Base-by-base conservation (phyloP, 2,113 vertebrate genomes). In the Crotalus helleri region DNA sequence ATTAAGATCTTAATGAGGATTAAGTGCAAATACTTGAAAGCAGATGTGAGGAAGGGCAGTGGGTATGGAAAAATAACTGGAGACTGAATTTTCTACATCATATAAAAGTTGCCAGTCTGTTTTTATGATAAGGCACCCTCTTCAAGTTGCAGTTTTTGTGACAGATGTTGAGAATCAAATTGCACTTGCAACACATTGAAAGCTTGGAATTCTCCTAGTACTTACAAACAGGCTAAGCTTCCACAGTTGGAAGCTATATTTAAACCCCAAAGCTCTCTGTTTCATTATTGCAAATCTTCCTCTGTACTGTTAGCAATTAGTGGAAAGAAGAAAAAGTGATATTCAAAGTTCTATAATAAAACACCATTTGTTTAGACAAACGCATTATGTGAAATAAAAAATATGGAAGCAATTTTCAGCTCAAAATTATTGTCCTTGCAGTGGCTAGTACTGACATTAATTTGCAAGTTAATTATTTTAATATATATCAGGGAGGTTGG, bases 161-260 rank as follows among this genome's bases (percentile, higher is more conserved):
- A 95, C 95, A 97, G 95, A 96, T 96, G 96, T 90, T 53, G 88
- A 94, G 96, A 96, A 95, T 97, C 96, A 94, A 91, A 95, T 97
- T 95, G 94, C 93, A 94, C 89, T 96, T 92, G 94, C 53, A 93
- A 69, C 0, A 0, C 51, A 92, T 92, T 95, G 95, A 92, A 88
- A 69, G 46, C 92, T 86, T 94, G 90, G 91, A 88, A 93, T 96
- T 96, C 96, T 94, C n/a, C 0, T 94, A 93, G 92, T 89, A 95
- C 95, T 93, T 95, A 91, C 89, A 95, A 90, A 91, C 93, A 95
- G 0, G 92, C 94, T 93, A 92, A 96, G 87, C 92, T 95, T 95
- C 95, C 92, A 94, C 95, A 96, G 93, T 93, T 97, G 97, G 96
- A 95, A 95, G 96, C 96, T 96, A 94, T 94, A 94, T 95, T 95